Evolutionary conservation across 1,140 invertebrate genomes (phyloP), one percentile per base, ranked within the genome.

Genomic region (Anastatus disparis): DNA sequence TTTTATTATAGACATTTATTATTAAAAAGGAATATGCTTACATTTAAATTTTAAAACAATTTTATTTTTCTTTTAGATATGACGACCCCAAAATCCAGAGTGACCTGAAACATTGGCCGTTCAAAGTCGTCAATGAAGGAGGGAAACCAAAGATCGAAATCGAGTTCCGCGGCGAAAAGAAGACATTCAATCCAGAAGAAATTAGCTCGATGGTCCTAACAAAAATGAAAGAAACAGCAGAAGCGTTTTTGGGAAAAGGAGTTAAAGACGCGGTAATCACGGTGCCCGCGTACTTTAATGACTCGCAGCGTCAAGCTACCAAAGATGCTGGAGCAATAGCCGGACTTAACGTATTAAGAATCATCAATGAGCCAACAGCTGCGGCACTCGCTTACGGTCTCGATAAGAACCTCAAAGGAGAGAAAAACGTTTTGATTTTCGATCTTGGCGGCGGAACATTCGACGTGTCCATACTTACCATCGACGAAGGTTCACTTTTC

Each of bases 401-500:
- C 9, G 93, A 95, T 77, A 95, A 94, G 80, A 93, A 94, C 73
- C 83, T 93, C 2, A 88, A 91, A 87, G 94, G 94, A 7, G 90
- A 90, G 69, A 90, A 89, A 67, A 93, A 91, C 78, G 90, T 93
- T 0, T 82, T 93, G 1, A 92, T 93, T 35, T 93, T 92, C 66
- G 92, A 93, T 79, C 83, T 93, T 38, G 92, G 91, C 12, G 91
- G 91, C 53, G 91, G 91, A 27, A 92, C 91, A 44, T 93, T 93
- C 72, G 95, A 96, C 85, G 95, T 96, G 0, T 96, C 94, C n/a
- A 90, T 97, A 44, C 84, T 97, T 2, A 90, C 91, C 53, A 95
- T 97, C 80, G 92, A 93, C 72, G 93, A 96, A 81, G 95, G 94
- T 9, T 91, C 91, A 0, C 80, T 92, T n/a, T 93, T 92, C 74